Base-by-base conservation (phyloP, 1,140 invertebrate species). In the Ips nitidus region DNA sequence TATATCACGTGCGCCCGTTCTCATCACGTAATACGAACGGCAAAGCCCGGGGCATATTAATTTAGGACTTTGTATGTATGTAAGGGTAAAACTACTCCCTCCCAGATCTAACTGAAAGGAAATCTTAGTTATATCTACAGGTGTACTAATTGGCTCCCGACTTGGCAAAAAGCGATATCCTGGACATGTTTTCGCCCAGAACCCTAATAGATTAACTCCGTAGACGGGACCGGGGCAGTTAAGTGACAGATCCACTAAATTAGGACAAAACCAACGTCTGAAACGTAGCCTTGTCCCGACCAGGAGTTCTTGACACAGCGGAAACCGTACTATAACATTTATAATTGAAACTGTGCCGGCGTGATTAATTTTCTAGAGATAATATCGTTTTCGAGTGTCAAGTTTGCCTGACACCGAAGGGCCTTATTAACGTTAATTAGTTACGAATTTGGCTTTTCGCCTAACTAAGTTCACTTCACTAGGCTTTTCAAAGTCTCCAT, bases 181-280 rank as follows among this genome's bases (percentile, higher is more conserved):
- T 22, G 45, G 7, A 22, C 45, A 50, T 50, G 1, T 3, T 22
- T 3, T 50, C 7, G 45, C 45, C 45, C 1, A 22, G 22, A 50
- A 50, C 45, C 45, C 7, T 50, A 55, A 55, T 55, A 55, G 52
- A 55, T 55, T 55, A 55, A 55, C 52, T 55, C n/a, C 8, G 52
- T 37, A 55, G 52, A 37, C 52, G 37, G 52, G 52, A 22, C 37
- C 8, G 40, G 41, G 38, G 8, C 57, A 37, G 41, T 41, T 42
- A 50, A 61, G 45, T 50, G 59, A 61, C 59, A 61, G 59, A 50
- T 61, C 59, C 59, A 61, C 42, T 61, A 61, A 61, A 61, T 61
- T 61, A 50, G 43, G 36, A 40, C 42, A 61, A 61, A 61, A 61
- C 59, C 59, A 61, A 61, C 59, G 59, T 61, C 59, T 61, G 43